These are phyloP conservation scores for Hippopotamyrus pictus DNA, from an alignment of 2,797 vertebrate genomes.

Conservation along the genomic window DNA sequence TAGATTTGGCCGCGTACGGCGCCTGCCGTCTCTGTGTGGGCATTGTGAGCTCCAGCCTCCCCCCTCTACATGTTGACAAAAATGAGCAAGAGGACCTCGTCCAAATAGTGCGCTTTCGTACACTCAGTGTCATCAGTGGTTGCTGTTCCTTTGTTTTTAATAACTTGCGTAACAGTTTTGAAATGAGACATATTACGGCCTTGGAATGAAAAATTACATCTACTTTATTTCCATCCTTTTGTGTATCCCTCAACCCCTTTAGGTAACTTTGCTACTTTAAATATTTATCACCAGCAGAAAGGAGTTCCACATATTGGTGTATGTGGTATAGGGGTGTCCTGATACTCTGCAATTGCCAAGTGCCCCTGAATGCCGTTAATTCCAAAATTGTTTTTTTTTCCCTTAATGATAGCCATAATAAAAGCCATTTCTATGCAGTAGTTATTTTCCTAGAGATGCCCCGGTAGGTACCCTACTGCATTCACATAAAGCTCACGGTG, in stretches of 20 bases:
- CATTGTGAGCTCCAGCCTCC: neutral
- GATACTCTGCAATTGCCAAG: neutral
- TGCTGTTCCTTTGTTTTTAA: neutral
- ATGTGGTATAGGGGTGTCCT: neutral
- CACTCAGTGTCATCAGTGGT: neutral
- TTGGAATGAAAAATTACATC: neutral
- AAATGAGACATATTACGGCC: neutral
- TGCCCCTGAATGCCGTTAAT: neutral
- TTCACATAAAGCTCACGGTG: neutral
- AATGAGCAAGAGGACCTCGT: neutral
- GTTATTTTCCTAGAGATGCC: neutral
- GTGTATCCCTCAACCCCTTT: neutral
- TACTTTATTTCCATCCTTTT: neutral
- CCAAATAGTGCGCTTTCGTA: neutral
- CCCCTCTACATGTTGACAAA: neutral
- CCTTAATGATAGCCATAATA: neutral
- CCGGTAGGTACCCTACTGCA: neutral
- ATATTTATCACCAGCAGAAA: neutral
- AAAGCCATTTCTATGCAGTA: neutral
- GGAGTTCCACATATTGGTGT: neutral
- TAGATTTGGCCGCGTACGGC: neutral
- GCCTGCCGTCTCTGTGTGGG: neutral
- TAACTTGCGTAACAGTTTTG: neutral
- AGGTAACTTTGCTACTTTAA: neutral
- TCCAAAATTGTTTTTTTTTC: neutral